Evolutionary conservation across 2,888 invertebrate genomes (phyloP).

Genomic region (Orthosia incerta): DNA sequence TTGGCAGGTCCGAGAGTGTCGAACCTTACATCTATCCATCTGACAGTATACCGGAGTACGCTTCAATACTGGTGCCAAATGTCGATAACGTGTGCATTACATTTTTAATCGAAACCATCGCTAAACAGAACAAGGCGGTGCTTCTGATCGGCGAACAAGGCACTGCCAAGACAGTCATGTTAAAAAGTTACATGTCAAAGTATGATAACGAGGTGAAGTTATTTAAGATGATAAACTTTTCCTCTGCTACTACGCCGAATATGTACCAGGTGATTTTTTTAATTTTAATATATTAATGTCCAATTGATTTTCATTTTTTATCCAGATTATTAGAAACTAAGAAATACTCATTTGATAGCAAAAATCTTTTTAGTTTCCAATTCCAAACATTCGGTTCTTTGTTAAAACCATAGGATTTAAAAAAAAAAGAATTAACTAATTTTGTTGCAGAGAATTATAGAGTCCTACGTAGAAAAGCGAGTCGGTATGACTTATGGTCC

Average conservation of each 20-base stretch:
- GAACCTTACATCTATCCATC: constrained; percentile 94
- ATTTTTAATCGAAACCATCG: constrained; percentile 95
- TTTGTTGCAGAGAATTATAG: constrained; percentile 93
- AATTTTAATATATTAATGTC: neutral
- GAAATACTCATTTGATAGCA: neutral
- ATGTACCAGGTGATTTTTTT: constrained; percentile 94
- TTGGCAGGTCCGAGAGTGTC: constrained; percentile 91
- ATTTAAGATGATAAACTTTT: constrained; percentile 96
- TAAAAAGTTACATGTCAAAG: constrained; percentile 94
- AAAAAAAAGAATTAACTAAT: neutral
- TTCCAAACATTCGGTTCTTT: no score
- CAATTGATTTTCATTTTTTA: no score
- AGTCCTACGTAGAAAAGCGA: constrained; percentile 97
- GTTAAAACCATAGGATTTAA: no score
- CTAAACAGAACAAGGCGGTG: constrained; percentile 95
- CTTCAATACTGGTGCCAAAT: constrained; percentile 96
- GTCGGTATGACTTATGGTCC: constrained; percentile 97
- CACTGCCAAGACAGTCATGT: constrained; percentile 97
- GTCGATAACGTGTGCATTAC: constrained; percentile 96
- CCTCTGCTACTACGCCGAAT: constrained; percentile 97
- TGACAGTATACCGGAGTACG: constrained; percentile 94
- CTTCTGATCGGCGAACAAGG: constrained; percentile 97
- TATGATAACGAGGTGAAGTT: constrained; percentile 95
- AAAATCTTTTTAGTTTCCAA: neutral
- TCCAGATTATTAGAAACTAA: neutral